phyloP scores from a whole-genome alignment of 2,113 vertebrate genomes.

The Cephalopterus ornatus region DNA sequence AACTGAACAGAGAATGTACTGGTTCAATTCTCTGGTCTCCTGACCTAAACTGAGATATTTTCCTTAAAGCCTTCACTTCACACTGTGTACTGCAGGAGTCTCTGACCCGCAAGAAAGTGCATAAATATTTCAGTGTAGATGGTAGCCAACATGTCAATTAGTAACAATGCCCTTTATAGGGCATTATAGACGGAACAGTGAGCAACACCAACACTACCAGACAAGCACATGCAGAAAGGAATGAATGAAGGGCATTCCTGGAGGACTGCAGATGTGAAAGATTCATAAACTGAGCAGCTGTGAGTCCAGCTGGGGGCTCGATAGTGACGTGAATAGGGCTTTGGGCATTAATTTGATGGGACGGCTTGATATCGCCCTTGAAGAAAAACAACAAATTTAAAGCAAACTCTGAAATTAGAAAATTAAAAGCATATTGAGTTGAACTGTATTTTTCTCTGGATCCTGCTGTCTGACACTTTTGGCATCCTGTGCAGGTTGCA shows the following conservation, averaged over 20 bases:
- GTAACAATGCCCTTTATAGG: not conserved
- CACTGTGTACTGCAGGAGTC: not conserved
- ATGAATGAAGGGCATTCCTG: conserved; percentile 35
- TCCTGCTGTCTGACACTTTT: not conserved
- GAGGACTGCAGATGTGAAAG: conserved; percentile 35
- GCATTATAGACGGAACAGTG: conserved; percentile 7
- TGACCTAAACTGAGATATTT: not conserved
- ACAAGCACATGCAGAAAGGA: not conserved
- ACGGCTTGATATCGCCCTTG: not conserved
- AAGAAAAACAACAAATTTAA: not conserved
- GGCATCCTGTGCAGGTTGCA: not conserved
- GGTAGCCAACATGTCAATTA: not conserved
- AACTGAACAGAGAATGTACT: not conserved
- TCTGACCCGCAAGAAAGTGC: conserved; percentile 34
- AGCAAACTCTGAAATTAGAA: not conserved
- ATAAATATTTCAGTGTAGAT: conserved; percentile 25
- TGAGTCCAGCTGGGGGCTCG: not conserved
- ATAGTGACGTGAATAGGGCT: not conserved
- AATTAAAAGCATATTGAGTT: not conserved
- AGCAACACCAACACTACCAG: not conserved
- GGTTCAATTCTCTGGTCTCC: not conserved
- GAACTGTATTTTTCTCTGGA: not conserved
- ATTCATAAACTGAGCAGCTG: conserved; percentile 41
- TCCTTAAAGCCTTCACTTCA: conserved; percentile 21
- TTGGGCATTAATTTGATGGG: conserved; percentile 35